phyloP scores from a whole-genome alignment of 2,888 invertebrate species.

The Cerastis rubricosa region DNA sequence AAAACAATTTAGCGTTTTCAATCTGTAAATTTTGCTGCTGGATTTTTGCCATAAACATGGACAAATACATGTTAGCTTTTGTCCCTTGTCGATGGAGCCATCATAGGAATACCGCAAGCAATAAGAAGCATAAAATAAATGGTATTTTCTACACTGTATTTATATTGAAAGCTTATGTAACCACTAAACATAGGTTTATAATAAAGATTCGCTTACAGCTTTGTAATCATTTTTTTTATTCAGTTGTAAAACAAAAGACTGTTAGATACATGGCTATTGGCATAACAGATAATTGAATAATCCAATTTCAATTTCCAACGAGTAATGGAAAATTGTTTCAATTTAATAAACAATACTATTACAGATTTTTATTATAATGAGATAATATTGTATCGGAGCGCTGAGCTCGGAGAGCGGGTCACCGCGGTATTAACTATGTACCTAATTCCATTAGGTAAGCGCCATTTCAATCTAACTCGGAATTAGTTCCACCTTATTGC shows the following conservation, averaged over 20 bases:
- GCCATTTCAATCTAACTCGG: conserved; percentile 85
- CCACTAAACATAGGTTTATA: conserved; percentile 56
- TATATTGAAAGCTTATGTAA: conserved; percentile 50
- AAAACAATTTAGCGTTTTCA: conserved; percentile 2
- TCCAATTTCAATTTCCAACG: conserved; percentile 71
- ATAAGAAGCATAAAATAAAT: conserved; percentile 43
- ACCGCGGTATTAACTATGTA: conserved; percentile 69
- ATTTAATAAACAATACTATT: conserved; percentile 73
- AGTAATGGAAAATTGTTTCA: conserved; percentile 71
- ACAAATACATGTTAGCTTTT: background rate
- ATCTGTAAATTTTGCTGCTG: background rate
- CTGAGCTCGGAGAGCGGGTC: conserved; percentile 56
- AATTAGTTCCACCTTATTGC: conserved; percentile 91
- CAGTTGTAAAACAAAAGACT: conserved; percentile 62
- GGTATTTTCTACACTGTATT: conserved; percentile 12
- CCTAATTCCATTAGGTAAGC: conserved; percentile 78
- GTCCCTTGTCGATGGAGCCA: background rate
- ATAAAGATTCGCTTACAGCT: conserved; percentile 59
- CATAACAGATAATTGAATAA: conserved; percentile 72
- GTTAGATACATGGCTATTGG: conserved; percentile 60
- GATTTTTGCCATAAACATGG: background rate
- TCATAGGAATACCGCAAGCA: background rate
- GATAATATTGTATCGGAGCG: conserved; percentile 65
- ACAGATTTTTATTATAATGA: conserved; percentile 68
- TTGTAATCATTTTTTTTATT: conserved; percentile 66